phyloP scores from a whole-genome alignment of 2,888 invertebrate genomes.

The Acanthosepion pharaonis region DNA sequence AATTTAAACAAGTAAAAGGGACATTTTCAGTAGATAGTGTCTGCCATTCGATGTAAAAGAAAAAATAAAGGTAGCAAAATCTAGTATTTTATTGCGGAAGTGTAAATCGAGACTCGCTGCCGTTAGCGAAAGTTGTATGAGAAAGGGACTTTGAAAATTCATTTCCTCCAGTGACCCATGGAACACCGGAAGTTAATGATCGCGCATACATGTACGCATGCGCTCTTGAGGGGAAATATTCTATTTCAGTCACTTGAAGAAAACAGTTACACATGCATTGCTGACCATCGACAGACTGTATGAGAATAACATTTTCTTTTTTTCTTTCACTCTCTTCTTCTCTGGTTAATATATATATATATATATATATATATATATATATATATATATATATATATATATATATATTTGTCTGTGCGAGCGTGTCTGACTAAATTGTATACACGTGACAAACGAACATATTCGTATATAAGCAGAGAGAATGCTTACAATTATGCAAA shows the following conservation, averaged over 20 bases:
- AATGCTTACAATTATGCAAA: too few species aligned
- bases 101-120: background rate
- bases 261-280: background rate
- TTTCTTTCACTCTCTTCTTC: background rate
- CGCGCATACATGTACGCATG: background rate
- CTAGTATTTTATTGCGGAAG: background rate
- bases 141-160: background rate
- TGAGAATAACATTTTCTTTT: background rate
- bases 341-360: background rate
- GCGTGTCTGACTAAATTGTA: background rate
- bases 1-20: too few species aligned
- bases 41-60: background rate
- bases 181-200: background rate
- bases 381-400: conserved; percentile 15
- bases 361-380: conserved; percentile 33
- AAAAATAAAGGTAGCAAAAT: background rate
- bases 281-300: background rate
- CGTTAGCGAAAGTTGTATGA: background rate
- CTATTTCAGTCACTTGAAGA: background rate
- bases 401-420: background rate
- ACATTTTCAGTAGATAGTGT: background rate
- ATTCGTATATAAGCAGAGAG: too few species aligned
- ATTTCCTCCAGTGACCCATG: background rate
- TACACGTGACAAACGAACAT: too few species aligned
- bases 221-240: background rate